Conservation (phyloP, 2,113 vertebrate genomes). For the Hiodon alosoides region DNA sequence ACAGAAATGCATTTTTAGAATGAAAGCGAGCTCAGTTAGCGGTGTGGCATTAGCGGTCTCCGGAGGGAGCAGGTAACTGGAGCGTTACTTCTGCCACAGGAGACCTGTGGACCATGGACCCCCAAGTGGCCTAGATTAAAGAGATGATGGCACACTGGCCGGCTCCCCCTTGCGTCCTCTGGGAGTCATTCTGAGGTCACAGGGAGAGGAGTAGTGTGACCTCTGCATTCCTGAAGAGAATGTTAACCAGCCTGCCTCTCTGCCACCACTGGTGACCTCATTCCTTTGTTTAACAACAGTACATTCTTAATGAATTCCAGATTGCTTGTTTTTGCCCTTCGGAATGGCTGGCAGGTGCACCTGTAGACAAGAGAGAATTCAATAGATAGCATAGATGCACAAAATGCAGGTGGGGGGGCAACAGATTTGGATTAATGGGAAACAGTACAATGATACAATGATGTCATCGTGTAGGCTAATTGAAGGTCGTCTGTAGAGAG, state of each 20-base stretch:
- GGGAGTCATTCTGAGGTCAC: not conserved
- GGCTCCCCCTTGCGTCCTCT: not conserved
- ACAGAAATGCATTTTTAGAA: not conserved
- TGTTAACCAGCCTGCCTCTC: not conserved
- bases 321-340: not conserved
- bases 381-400: not conserved
- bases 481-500: not conserved
- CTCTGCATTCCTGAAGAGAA: conserved; percentile 12
- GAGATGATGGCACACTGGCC: not conserved
- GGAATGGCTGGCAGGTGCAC: not conserved
- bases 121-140: not conserved
- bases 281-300: too few species aligned
- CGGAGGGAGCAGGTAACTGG: too few species aligned
- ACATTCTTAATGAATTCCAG: not conserved
- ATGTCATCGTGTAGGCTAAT: not conserved
- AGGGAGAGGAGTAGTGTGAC: conserved; percentile 2
- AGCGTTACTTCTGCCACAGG: too few species aligned
- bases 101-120: not conserved
- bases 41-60: too few species aligned
- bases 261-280: too few species aligned
- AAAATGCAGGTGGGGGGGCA: too few species aligned
- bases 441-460: not conserved
- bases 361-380: not conserved
- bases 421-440: not conserved
- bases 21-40: not conserved